These are phyloP conservation scores for Ephydatia muelleri DNA, from an alignment of 37 sponge, comb jelly and placozoan genomes.

Conservation along the genomic window DNA sequence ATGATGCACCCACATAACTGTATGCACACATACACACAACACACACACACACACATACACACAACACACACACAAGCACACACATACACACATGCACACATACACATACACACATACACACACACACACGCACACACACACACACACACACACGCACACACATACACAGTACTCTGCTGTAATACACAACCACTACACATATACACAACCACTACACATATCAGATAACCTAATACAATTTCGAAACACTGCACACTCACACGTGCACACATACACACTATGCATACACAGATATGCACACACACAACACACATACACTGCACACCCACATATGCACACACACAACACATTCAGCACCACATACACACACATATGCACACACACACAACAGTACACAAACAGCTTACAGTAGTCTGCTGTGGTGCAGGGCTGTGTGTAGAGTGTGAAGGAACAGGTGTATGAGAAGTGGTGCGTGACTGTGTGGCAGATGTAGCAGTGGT, in stretches of 20 bases:
- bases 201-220: too few relatives aligned
- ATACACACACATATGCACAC: background rate
- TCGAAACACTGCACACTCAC: conserved; percentile 9
- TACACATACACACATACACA: background rate
- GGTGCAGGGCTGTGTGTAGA: background rate
- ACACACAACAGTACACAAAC: background rate
- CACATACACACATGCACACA: background rate
- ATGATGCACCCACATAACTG: background rate
- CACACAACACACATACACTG: too few relatives aligned
- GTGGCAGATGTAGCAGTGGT: background rate
- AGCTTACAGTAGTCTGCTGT: background rate
- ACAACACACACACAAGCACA: background rate
- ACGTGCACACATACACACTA: conserved; percentile 33
- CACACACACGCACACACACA: background rate
- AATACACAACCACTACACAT: too few relatives aligned
- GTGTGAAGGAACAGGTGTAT: background rate
- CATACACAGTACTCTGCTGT: too few relatives aligned
- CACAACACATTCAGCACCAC: background rate
- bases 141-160: background rate
- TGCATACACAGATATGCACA: too few relatives aligned
- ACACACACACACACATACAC: background rate
- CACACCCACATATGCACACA: background rate
- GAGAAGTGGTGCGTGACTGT: background rate
- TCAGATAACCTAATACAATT: background rate
- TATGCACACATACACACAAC: conserved; percentile 21